Conservation (phyloP, 2,113 vertebrate genomes). For the Ctenomys sociabilis region DNA sequence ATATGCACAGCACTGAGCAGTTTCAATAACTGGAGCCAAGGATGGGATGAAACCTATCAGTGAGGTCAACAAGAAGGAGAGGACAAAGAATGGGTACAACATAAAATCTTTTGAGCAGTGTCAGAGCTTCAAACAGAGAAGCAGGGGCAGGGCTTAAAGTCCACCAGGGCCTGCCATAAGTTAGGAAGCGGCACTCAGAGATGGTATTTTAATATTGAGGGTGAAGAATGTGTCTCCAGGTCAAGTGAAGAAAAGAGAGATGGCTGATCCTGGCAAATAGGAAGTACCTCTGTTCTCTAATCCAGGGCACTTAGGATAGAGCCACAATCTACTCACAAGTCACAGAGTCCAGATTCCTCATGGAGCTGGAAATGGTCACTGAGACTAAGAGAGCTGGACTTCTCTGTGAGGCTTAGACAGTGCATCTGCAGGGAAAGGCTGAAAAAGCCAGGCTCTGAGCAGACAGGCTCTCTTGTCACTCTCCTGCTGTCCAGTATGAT, state of each 20-base stretch:
- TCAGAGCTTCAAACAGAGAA: background rate
- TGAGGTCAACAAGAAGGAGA: background rate
- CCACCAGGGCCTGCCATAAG: background rate
- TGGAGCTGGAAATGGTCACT: background rate
- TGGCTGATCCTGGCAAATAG: background rate
- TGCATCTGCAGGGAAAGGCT: background rate
- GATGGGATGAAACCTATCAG: background rate
- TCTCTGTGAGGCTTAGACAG: background rate
- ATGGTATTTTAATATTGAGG: background rate
- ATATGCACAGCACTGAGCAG: background rate
- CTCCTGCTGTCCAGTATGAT: constrained; percentile 46
- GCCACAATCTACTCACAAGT: background rate
- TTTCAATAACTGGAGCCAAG: background rate
- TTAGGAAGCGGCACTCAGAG: background rate
- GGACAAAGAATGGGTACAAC: background rate
- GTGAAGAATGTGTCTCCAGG: background rate
- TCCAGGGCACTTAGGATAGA: background rate
- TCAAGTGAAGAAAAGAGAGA: background rate
- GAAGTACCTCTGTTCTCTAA: background rate
- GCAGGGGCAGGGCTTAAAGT: background rate
- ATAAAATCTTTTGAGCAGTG: background rate
- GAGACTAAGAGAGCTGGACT: background rate
- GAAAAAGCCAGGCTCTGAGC: background rate
- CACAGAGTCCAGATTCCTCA: background rate
- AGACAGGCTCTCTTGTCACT: background rate